Base-by-base conservation (phyloP, 2,888 invertebrate genomes). In the Sphaerolaimus hirsutus region DNA sequence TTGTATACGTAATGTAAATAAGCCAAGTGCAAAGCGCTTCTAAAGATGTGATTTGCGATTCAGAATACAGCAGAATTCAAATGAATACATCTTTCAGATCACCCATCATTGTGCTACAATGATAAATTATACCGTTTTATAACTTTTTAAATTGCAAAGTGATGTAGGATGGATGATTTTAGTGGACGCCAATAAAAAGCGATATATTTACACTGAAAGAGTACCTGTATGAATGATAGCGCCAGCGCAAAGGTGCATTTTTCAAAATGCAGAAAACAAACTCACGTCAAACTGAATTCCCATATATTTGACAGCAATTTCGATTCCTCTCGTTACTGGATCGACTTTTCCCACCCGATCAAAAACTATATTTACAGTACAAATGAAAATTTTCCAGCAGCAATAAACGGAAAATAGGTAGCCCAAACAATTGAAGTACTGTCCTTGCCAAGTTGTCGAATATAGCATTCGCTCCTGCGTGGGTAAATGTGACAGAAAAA, bases 391-490 rank as follows among this genome's bases (percentile, higher is more conserved):
- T 72, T 99, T 99, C 84, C 91, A 93, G 50, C 84, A 72, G 65
- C 97, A 99, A 62, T 99, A 99, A 1, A 87, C 69, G 2, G 91
- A 93, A 70, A 99, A 99, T 67, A 97, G 91, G 61, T 97, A 87
- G 0, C 97, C 97, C 2, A 97, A 70, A 54, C 84, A 81, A 69
- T 99, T 97, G 66, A 97, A 99, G 67, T 93, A 99, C 69, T 79
- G 82, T 55, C 97, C 97, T 65, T 87, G 82, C 71, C 87, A 80
- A 0, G 93, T 93, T 55, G 76, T 79, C 0, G 89, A 82, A 82
- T 91, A 93, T 56, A 81, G 79, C 38, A 84, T 77, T 52, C 83
- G 75, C 63, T 89, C 87, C 58, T 87, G 72, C n/a, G n/a, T n/a
- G n/a, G 40, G 21, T 19, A 17, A 14, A 17, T 10, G 32, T 12